Evolutionary conservation across 2,888 invertebrate species (phyloP), one percentile per base, ranked within the genome.

Genomic region (Sthenelais limicola): DNA sequence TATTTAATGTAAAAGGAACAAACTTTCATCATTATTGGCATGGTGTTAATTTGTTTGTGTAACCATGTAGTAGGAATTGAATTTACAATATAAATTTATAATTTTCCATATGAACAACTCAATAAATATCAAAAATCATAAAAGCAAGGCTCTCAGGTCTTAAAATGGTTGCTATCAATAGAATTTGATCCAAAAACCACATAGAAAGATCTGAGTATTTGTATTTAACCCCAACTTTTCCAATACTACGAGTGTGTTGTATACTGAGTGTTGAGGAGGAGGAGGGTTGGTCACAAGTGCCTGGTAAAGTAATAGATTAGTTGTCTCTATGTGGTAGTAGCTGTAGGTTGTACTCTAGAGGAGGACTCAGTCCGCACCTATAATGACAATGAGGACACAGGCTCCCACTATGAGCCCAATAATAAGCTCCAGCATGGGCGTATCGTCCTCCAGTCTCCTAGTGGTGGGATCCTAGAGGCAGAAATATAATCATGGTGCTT

Each of bases 331-430:
- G n/a, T n/a, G n/a, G n/a, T n/a, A n/a, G n/a, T n/a, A n/a, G n/a
- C n/a, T 18, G 12, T 15, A 43, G 47, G 24, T 52, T 9, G 9
- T n/a, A 12, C 5, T 9, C 56, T 56, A 30, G 56, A 24, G 7
- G 30, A 12, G 51, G 30, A 15, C n/a, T 47, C 12, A 21, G 21
- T 33, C 18, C 49, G 49, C 68, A 73, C 73, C 73, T 73, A 73
- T 68, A 26, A 68, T 47, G 48, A 73, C 49, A 35, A 73, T 47
- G 24, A 73, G 58, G 26, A 54, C 30, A 21, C 38, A 28, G 56
- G 48, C 68, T 26, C 73, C 73, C 15, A 68, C 32, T 3, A 38
- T 52, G 32, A 73, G 52, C 26, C 73, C 73, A 32, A 73, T 15
- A 30, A 68, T 68, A 33, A 73, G 26, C 7, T 38, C 26, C 9